Base-by-base conservation (phyloP, 2,888 invertebrate genomes). In the Amphipoea oculea region DNA sequence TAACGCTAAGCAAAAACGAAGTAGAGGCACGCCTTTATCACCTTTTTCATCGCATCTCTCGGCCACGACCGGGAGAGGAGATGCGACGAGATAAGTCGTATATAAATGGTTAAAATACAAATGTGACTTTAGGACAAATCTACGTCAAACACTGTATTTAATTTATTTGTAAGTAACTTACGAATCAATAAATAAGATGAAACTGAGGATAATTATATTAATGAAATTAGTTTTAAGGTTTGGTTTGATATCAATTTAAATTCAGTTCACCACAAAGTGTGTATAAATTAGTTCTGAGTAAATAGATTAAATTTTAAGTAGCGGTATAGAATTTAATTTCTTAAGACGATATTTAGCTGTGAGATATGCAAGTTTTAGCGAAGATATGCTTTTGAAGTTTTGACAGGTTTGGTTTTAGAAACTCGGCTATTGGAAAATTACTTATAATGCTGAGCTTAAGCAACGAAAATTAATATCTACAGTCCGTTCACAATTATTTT, bases 351-450 rank as follows among this genome's bases (percentile, higher is more conserved):
- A 54, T 54, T 65, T 20, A 20, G n/a, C 45, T 42, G 23, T 36
- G 20, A 54, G 4, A 12, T n/a, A 36, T 40, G 1, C n/a, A 36
- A 78, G n/a, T 36, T 78, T 45, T 11, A 77, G 14, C 14, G 5
- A 51, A 77, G 17, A 78, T 23, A 54, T n/a, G n/a, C 54, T 78
- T 78, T 54, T 20, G 45, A 36, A 9, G 54, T 57, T 57, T 65
- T 45, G 45, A 45, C 78, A 54, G 14, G 23, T 2, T 54, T 75
- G n/a, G 12, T 48, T 48, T 4, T 17, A 76, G 62, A n/a, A 3
- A n/a, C 5, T 75, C 1, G 2, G 5, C 40, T 4, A 40, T 40
- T 76, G 0, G 20, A 29, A 63, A 77, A 51, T 48, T 14, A 48
- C 0, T 62, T 7, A 0, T 60, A 60, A 57, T 45, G 29, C 29